These are phyloP conservation scores for Phorcus lineatus DNA, from an alignment of 2,888 invertebrate species.

Conservation along the genomic window DNA sequence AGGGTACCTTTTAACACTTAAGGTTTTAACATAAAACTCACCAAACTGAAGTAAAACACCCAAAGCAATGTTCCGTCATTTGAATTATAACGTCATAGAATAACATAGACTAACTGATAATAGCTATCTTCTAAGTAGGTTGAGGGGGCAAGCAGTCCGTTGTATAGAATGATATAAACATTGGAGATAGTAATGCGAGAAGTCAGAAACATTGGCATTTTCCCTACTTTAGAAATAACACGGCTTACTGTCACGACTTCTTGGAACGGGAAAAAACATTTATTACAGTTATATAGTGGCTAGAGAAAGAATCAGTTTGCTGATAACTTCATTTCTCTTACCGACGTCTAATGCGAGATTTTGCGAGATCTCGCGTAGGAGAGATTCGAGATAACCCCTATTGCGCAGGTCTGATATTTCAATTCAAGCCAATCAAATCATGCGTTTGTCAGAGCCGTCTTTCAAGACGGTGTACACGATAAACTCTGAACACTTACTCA, in stretches of 20 bases:
- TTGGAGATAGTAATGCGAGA: no score
- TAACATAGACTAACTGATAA: not conserved
- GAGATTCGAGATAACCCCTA: not conserved
- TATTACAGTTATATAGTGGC: not conserved
- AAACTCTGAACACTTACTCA: not conserved
- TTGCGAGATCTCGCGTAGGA: not conserved
- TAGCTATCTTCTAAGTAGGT: no score
- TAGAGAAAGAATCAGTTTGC: not conserved
- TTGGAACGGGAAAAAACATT: not conserved
- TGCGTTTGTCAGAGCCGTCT: not conserved
- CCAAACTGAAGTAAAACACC: no score
- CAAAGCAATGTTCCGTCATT: no score
- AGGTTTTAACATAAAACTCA: no score
- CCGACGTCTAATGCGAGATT: not conserved
- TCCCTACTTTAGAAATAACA: no score
- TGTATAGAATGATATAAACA: no score
- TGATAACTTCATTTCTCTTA: not conserved
- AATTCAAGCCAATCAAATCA: not conserved
- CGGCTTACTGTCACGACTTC: no score
- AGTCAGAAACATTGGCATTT: no score
- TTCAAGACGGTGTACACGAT: not conserved
- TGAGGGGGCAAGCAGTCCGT: no score
- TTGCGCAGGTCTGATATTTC: not conserved
- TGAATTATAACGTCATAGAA: not conserved
- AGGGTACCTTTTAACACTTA: no score